Base-by-base conservation (phyloP, 2,888 invertebrate genomes). In the Drosophila vallismaia region DNA sequence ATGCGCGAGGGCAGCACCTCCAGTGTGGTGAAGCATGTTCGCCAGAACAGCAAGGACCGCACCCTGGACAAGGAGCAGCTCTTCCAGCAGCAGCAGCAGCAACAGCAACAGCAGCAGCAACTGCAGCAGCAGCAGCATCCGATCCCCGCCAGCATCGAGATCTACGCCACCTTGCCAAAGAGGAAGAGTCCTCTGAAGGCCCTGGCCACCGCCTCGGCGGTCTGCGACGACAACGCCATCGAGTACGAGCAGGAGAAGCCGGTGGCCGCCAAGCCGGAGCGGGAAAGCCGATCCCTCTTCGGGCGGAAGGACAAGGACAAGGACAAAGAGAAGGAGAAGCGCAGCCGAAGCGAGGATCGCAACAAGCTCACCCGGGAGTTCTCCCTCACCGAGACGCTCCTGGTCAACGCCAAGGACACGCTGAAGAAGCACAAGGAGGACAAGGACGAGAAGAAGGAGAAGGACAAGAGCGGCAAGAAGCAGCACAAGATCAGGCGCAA, bases 401-500 rank as follows among this genome's bases (percentile, higher is more conserved):
- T 92, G 64, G 90, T 92, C 26, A 91, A 92, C 70, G 91, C 92
- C 46, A 92, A 92, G 89, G 92, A 93, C 75, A 92, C 92, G n/a
- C 81, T 92, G 51, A 93, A 93, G 88, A 91, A 93, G 76, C 93
- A 94, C 74, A 94, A 94, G 78, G 94, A 94, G 62, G 93, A 94
- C 75, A 91, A 93, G 81, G 92, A 93, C 60, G 94, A 95, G 63
- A 94, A 95, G 78, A 93, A 94, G 40, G 93, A 93, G 9, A 94
- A 95, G 88, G 95, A 96, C 63, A 96, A 96, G 87, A 93, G 94
- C 24, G 95, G 95, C 52, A 97, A 97, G 89, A 97, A 97, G 78
- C 97, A 97, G 89, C 97, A 97, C 88, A 97, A 97, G 92, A 96
- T 97, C 48, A 93, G 97, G 29, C 93, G 97, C 85, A 97, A 97